Evolutionary conservation across 2,797 vertebrate genomes (phyloP).

Genomic region (Microctenopoma stevenorrisi): DNA sequence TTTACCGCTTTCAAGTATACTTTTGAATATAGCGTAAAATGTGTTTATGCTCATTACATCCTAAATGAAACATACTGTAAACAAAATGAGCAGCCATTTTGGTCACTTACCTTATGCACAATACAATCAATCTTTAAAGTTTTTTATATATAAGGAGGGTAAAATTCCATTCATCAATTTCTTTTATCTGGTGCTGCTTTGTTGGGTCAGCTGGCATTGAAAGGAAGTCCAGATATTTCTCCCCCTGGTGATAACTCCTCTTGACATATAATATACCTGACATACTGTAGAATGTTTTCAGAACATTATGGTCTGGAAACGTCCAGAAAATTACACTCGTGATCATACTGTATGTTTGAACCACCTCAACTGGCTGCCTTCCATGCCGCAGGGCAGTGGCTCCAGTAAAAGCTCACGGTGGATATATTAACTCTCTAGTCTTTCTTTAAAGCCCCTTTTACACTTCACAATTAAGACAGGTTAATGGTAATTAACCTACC

Average conservation of each 20-base stretch:
- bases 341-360: neutral
- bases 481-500: too few relatives aligned
- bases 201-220: neutral
- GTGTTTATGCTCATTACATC: neutral
- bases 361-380: too few relatives aligned
- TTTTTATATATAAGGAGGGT: neutral
- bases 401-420: too few relatives aligned
- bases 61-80: neutral
- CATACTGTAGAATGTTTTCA: neutral
- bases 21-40: neutral
- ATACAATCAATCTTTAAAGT: neutral
- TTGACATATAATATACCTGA: neutral
- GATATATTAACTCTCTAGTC: neutral
- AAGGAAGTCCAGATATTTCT: neutral
- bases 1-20: neutral
- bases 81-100: neutral
- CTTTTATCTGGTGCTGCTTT: neutral
- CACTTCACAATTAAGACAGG: too few relatives aligned
- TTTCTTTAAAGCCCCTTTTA: too few relatives aligned
- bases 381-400: too few relatives aligned
- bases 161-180: neutral
- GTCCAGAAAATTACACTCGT: too few relatives aligned
- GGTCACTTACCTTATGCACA: neutral
- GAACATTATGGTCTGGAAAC: neutral
- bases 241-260: too few relatives aligned